Evolutionary conservation across 2,888 invertebrate genomes (phyloP), one percentile per base, ranked within the genome.

Genomic region (Eristalis intricaria): DNA sequence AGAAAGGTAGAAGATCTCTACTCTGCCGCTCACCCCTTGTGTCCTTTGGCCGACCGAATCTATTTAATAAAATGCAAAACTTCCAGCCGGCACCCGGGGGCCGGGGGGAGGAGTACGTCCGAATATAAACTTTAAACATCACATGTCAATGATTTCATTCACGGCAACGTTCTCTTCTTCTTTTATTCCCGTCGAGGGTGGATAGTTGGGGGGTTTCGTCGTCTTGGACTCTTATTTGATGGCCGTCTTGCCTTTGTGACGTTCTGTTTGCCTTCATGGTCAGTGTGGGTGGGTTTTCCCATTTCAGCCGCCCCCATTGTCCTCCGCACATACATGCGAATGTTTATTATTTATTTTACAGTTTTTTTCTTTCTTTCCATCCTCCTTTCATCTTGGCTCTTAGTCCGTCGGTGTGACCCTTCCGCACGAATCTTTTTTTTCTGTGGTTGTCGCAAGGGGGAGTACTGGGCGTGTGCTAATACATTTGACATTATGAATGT

Each of bases 91-190:
- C 43, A 7, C 3, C 7, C 8, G 15, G 4, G 43, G 43, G 15
- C 40, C 4, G 1, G 13, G 1, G 15, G 15, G 1, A 4, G n/a
- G 23, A 4, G 23, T 8, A 64, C 22, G 65, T 63, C 61, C 68
- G 40, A 75, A 79, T 75, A 74, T 80, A 70, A 80, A 71, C 61
- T 79, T 82, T 75, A 75, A 75, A 84, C 79, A 75, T 79, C 79
- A 84, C 61, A 79, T 79, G 84, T 58, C 73, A 68, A 69, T 78
- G 74, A 73, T 80, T 80, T 50, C 68, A 63, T 80, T 74, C 50
- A 73, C 32, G 50, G 43, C 29, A 58, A 64, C 38, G 64, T 56
- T 60, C 13, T 71, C 32, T 78, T 69, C 58, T 70, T 79, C 79
- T 75, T 84, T 50, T 75, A 60, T 70, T 60, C 65, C 65, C 26